Conservation (phyloP, 1,140 invertebrate species). For the Adoxophyes honmai region DNA sequence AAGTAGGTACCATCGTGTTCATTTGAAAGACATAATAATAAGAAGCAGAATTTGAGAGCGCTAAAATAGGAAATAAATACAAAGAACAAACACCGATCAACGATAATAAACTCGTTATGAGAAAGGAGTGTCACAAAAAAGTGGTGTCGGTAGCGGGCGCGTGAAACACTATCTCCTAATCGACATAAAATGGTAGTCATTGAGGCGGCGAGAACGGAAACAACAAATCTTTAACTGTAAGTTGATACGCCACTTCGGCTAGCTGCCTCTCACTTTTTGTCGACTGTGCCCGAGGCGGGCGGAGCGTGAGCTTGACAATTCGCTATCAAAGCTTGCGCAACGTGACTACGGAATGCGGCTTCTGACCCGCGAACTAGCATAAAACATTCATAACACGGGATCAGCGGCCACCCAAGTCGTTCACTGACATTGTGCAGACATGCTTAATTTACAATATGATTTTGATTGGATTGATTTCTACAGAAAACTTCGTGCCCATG, state of each 20-base stretch:
- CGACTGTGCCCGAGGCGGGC: conserved; percentile 24
- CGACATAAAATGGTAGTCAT: conserved; percentile 74
- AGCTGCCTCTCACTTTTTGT: conserved; percentile 57
- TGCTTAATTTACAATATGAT: conserved; percentile 48
- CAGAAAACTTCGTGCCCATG: conserved; percentile 18
- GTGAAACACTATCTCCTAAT: conserved; percentile 74
- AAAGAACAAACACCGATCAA: conserved; percentile 43
- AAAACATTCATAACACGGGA: conserved; percentile 41
- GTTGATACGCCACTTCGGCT: conserved; percentile 46
- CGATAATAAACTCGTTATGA: conserved; percentile 70
- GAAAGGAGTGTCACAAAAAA: conserved; percentile 68
- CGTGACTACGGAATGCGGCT: conserved; percentile 39
- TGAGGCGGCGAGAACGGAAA: conserved; percentile 69
- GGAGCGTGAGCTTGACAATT: conserved; percentile 49
- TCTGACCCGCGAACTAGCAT: conserved; percentile 51
- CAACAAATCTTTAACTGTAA: conserved; percentile 66
- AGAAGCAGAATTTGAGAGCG: conserved; percentile 32
- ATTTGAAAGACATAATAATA: conserved; percentile 26
- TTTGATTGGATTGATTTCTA: conserved; percentile 50
- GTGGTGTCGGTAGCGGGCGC: conserved; percentile 67
- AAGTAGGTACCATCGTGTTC: not conserved
- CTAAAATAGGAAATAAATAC: conserved; percentile 39
- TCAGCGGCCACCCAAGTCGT: conserved; percentile 52
- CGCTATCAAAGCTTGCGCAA: conserved; percentile 44
- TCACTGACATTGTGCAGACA: conserved; percentile 30